Percentiles rank a stretch among this genome's conserved stretches.
Conservation (phyloP, 2,113 vertebrate species). For the Poeciliopsis retropinna region DNA sequence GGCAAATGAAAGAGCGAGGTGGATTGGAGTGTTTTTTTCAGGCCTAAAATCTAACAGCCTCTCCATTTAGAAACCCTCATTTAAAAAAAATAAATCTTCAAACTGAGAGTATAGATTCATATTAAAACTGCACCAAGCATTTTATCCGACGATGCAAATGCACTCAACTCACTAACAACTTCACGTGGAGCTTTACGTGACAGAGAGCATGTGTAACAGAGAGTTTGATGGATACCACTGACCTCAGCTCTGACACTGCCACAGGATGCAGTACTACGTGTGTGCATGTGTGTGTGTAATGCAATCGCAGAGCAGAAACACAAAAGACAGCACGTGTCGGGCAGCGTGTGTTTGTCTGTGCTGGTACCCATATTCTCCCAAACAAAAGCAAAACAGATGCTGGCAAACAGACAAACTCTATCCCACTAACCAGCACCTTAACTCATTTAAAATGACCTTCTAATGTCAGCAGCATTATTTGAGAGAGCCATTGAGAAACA, state of each 20-base stretch:
- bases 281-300: conserved; percentile 24
- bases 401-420: background rate
- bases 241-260: conserved; percentile 51
- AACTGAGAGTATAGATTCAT: conserved; percentile 2
- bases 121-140: conserved; percentile 23
- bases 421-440: background rate
- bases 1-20: conserved; percentile 36
- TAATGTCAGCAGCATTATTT: background rate
- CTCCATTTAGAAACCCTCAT: conserved; percentile 34
- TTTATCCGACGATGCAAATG: conserved; percentile 3
- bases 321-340: conserved; percentile 26
- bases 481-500: background rate
- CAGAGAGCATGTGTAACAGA: background rate
- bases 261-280: conserved; percentile 28
- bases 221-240: conserved; percentile 32
- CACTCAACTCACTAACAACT: background rate
- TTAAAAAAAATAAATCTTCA: too few relatives aligned
- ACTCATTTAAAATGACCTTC: background rate
- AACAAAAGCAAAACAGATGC: background rate
- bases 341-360: background rate
- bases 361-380: background rate
- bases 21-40: conserved; percentile 17
- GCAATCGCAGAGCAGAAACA: conserved; percentile 44
- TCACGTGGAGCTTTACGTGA: background rate
- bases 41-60: conserved; percentile 32